phyloP scores from a whole-genome alignment of 2,888 invertebrate species.

The Athalia rosae region DNA sequence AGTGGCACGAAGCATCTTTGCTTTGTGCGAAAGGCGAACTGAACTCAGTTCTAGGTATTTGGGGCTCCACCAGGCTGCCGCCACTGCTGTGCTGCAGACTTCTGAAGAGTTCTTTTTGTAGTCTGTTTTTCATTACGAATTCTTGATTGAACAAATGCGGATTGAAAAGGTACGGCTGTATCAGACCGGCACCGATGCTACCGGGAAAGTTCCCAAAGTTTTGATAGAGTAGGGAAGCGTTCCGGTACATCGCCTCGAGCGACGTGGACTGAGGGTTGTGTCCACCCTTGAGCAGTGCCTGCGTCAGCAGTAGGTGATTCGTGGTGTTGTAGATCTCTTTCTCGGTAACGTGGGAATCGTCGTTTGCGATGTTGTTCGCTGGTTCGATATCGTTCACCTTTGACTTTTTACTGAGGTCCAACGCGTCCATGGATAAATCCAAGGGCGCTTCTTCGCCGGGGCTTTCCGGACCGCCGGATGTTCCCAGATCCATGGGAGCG shows the following conservation, averaged over 20 bases:
- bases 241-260: slow-evolving; percentile 67
- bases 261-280: slow-evolving; percentile 52
- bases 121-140: slow-evolving; percentile 78
- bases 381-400: slow-evolving; percentile 56
- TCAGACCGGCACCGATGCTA: slow-evolving; percentile 76
- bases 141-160: slow-evolving; percentile 82
- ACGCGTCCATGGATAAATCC: slow-evolving; percentile 85
- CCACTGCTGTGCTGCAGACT: slow-evolving; percentile 84
- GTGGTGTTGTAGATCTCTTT: slow-evolving; percentile 71
- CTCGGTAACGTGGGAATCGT: slow-evolving; percentile 48
- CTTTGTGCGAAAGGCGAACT: slow-evolving; percentile 51
- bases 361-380: slow-evolving; percentile 55
- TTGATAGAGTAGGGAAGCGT: slow-evolving; percentile 67
- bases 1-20: slow-evolving; percentile 51
- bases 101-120: slow-evolving; percentile 80
- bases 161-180: slow-evolving; percentile 79
- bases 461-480: slow-evolving; percentile 37
- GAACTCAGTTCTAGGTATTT: slow-evolving; percentile 54
- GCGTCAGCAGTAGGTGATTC: slow-evolving; percentile 78
- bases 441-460: slow-evolving; percentile 76
- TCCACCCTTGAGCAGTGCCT: slow-evolving; percentile 79
- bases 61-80: slow-evolving; percentile 77
- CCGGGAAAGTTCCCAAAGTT: slow-evolving; percentile 68
- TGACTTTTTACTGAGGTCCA: slow-evolving; percentile 88
- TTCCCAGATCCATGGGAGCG: slow-evolving; percentile 65